phyloP scores from a whole-genome alignment of 2,888 invertebrate genomes.

The Eristalis intricaria region DNA sequence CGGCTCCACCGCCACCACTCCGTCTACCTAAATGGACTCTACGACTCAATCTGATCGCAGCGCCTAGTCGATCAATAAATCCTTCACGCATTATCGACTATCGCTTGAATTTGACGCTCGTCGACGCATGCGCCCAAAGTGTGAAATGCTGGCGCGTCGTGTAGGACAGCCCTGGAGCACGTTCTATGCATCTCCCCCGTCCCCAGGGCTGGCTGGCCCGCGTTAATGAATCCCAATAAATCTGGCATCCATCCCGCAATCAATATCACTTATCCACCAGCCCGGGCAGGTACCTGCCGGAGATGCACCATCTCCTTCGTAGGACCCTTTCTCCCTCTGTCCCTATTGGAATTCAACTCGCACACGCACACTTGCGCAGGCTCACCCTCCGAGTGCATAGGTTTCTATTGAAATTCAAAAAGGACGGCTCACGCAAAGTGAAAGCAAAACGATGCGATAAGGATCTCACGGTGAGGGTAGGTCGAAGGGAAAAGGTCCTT shows the following conservation, averaged over 20 bases:
- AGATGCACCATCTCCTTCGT: conserved; percentile 33
- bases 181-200: neutral
- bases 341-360: conserved; percentile 46
- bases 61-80: neutral
- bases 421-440: conserved; percentile 48
- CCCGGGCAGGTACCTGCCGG: conserved; percentile 49
- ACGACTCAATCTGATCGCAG: neutral
- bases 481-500: conserved; percentile 57
- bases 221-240: neutral
- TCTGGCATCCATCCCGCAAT: neutral
- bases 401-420: conserved; percentile 39
- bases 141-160: neutral
- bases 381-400: conserved; percentile 22
- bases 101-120: neutral
- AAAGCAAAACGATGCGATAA: conserved; percentile 59
- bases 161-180: neutral
- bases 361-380: neutral
- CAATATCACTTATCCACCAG: conserved; percentile 2
- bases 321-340: conserved; percentile 18
- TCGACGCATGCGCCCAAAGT: neutral
- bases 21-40: neutral
- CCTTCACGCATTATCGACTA: neutral
- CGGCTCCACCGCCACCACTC: neutral
- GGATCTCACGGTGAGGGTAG: conserved; percentile 46
- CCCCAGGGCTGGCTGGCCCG: neutral